phyloP scores from a whole-genome alignment of 2,888 invertebrate genomes.

The Gortyna flavago region DNA sequence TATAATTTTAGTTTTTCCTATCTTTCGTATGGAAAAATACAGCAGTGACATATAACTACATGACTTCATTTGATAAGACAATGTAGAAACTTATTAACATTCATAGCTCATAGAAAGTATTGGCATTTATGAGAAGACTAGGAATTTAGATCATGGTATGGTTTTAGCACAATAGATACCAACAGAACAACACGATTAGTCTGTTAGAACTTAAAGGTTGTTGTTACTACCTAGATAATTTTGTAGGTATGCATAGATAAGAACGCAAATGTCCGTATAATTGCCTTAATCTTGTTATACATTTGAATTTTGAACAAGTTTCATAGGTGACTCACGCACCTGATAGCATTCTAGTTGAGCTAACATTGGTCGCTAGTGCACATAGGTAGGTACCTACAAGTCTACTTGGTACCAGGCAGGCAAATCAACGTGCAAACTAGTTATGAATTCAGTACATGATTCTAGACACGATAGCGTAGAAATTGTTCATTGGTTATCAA shows the following conservation, averaged over 20 bases:
- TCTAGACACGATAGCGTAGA: neutral
- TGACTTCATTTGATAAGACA: neutral
- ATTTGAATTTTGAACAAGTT: conserved; percentile 58
- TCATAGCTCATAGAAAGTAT: neutral
- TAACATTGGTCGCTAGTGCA: conserved; percentile 9
- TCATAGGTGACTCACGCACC: conserved; percentile 54
- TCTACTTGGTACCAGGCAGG: neutral
- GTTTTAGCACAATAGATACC: neutral
- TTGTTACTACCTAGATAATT: conserved; percentile 13
- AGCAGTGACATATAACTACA: neutral
- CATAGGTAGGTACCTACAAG: conserved; percentile 1
- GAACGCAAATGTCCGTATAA: conserved; percentile 48
- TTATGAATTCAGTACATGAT: neutral
- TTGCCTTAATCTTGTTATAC: conserved; percentile 47
- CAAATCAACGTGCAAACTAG: neutral
- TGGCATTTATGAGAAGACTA: neutral
- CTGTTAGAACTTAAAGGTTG: conserved; percentile 7
- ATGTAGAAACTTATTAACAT: neutral
- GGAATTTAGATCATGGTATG: neutral
- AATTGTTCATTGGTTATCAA: neutral
- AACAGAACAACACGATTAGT: neutral
- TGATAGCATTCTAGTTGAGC: conserved; percentile 41
- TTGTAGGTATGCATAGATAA: conserved; percentile 23
- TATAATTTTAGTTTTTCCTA: neutral
- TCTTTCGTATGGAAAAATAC: neutral